A percentile compares a stretch with the other conserved stretches of the same genome.
Conservation (phyloP, 2,113 vertebrate species). For the Clinocottus analis region DNA sequence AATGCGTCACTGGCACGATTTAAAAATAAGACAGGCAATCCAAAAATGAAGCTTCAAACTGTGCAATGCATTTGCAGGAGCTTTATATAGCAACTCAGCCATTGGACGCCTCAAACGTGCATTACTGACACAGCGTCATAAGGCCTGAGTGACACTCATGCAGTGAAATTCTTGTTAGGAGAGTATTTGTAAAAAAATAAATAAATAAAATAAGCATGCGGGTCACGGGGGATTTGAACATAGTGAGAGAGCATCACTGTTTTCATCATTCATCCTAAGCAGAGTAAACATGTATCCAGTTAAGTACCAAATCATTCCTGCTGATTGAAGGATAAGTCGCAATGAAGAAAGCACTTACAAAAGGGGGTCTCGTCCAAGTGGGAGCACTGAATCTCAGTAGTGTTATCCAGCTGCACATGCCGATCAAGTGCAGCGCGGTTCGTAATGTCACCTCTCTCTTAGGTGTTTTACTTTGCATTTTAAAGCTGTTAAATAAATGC, state of each 20-base stretch:
- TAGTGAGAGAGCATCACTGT: neutral
- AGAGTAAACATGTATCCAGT: neutral
- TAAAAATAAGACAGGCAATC: slow-evolving; percentile 19
- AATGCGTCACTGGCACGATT: slow-evolving; percentile 5
- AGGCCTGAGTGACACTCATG: neutral
- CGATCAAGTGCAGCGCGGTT: slow-evolving; percentile 11
- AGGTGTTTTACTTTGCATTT: slow-evolving; percentile 7
- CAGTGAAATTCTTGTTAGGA: neutral
- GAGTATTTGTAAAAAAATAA: neutral
- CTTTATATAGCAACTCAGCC: neutral
- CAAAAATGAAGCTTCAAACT: neutral
- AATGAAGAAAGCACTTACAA: neutral
- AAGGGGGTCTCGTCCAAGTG: neutral
- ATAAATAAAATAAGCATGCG: neutral
- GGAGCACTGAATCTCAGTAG: neutral
- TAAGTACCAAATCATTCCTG: neutral
- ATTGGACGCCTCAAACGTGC: neutral
- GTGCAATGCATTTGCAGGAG: slow-evolving; percentile 8
- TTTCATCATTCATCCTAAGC: slow-evolving; percentile 2
- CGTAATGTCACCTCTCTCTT: slow-evolving; percentile 30
- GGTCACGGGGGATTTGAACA: slow-evolving; percentile 11
- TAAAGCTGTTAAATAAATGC: neutral
- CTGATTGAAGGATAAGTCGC: slow-evolving; percentile 9
- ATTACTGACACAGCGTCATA: neutral
- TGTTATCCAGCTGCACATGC: neutral